These are phyloP conservation scores for Diphyllodes magnificus DNA, from an alignment of 2,113 vertebrate species.

Conservation along the genomic window DNA sequence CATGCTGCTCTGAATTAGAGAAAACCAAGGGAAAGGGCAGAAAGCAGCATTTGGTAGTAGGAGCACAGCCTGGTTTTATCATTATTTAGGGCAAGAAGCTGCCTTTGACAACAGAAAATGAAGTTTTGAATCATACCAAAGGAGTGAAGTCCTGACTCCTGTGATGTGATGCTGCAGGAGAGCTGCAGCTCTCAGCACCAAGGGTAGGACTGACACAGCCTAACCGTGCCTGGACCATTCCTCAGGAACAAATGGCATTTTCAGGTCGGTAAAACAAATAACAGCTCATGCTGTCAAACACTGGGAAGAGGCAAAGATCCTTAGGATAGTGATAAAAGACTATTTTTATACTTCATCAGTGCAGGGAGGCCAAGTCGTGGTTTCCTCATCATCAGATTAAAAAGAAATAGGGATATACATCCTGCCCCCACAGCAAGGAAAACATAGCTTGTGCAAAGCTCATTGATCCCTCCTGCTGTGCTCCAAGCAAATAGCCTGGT, in stretches of 20 bases:
- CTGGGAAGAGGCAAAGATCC: background rate
- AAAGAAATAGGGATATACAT: background rate
- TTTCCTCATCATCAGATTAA: background rate
- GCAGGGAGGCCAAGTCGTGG: background rate
- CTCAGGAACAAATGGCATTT: background rate
- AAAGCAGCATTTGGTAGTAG: background rate
- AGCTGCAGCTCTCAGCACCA: background rate
- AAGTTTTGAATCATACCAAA: background rate
- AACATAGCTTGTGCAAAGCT: background rate
- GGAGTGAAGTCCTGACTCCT: background rate
- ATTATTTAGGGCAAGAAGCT: background rate
- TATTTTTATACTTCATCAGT: background rate
- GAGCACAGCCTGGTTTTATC: background rate
- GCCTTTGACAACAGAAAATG: background rate
- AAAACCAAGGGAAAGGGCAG: background rate
- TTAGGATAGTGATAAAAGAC: background rate
- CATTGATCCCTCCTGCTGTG: background rate
- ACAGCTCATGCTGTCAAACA: background rate
- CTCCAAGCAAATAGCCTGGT: background rate
- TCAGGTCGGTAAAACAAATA: background rate
- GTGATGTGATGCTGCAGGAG: background rate
- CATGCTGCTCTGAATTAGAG: background rate
- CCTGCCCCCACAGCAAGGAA: background rate
- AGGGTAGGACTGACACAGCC: background rate
- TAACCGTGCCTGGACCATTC: background rate